Evolutionary conservation across 2,797 vertebrate genomes (phyloP).

Genomic region (Chelidonichthys spinosus): DNA sequence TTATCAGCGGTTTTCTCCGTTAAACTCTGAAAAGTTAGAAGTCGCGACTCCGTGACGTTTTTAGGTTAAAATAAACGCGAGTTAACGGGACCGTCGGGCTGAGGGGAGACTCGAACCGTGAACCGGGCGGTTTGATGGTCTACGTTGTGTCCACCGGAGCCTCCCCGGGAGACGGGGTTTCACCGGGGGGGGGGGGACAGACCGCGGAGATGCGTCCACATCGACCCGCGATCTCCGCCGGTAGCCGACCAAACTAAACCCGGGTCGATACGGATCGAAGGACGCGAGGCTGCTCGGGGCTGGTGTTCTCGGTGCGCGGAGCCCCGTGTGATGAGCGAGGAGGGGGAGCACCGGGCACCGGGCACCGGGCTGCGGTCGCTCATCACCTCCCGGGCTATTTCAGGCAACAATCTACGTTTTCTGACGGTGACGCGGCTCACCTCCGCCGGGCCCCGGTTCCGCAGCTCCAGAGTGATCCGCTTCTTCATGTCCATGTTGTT

Average conservation of each 20-base stretch:
- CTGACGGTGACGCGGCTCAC: conserved; percentile 76
- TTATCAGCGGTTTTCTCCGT: background rate
- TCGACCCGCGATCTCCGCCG: background rate
- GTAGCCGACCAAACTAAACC: background rate
- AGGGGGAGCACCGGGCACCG: background rate
- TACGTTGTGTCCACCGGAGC: conserved; percentile 1
- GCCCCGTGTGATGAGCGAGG: conserved; percentile 1
- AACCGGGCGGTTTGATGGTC: too few species aligned
- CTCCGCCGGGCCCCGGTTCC: conserved; percentile 90
- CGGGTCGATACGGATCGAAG: background rate
- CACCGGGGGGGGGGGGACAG: conserved; percentile 28
- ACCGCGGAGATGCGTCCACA: conserved; percentile 38
- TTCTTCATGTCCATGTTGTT: conserved; percentile 93
- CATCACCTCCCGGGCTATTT: conserved; percentile 64
- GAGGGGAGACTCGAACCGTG: too few species aligned
- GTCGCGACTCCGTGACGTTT: background rate
- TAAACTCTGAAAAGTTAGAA: conserved; percentile 24
- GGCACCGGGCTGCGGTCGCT: conserved; percentile 28
- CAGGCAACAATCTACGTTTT: conserved; percentile 5
- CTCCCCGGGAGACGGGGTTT: conserved; percentile 35
- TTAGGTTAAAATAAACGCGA: background rate
- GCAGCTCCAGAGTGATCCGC: conserved; percentile 91
- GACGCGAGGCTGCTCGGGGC: background rate
- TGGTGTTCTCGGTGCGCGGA: background rate
- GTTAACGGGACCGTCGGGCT: background rate